Conservation (phyloP, 2,797 vertebrate species). For the Pseudocheirus occidentalis region DNA sequence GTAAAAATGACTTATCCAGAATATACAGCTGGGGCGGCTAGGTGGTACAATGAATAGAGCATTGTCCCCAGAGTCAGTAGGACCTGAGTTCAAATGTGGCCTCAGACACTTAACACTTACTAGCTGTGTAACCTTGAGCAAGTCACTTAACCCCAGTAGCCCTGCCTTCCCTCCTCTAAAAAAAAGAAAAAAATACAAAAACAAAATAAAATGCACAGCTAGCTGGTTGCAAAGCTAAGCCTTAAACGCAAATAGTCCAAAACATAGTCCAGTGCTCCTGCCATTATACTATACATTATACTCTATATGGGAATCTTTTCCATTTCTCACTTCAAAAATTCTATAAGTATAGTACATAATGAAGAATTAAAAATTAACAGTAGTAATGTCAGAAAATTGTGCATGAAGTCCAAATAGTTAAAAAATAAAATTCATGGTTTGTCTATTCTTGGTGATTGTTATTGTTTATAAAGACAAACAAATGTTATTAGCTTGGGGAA, state of each 20-base stretch:
- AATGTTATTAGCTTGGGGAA: neutral
- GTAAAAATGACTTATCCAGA: neutral
- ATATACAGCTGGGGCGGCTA: no score
- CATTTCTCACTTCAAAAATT: neutral
- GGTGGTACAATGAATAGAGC: no score
- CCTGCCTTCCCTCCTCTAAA: no score
- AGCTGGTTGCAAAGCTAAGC: neutral
- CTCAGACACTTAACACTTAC: no score
- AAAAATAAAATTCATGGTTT: neutral
- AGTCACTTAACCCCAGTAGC: no score
- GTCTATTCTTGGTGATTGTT: neutral
- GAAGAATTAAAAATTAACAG: neutral
- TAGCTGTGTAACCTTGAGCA: no score
- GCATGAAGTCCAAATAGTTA: neutral
- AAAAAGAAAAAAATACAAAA: no score
- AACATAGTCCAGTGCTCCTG: neutral
- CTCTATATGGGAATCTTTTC: neutral
- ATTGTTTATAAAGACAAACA: neutral
- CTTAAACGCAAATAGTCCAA: neutral
- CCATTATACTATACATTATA: neutral
- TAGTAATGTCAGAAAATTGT: neutral
- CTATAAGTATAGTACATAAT: neutral
- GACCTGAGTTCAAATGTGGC: no score
- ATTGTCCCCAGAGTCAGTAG: no score
- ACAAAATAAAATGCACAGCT: no score